Evolutionary conservation across 2,888 invertebrate genomes (phyloP).

Genomic region (Brenthis daphne): DNA sequence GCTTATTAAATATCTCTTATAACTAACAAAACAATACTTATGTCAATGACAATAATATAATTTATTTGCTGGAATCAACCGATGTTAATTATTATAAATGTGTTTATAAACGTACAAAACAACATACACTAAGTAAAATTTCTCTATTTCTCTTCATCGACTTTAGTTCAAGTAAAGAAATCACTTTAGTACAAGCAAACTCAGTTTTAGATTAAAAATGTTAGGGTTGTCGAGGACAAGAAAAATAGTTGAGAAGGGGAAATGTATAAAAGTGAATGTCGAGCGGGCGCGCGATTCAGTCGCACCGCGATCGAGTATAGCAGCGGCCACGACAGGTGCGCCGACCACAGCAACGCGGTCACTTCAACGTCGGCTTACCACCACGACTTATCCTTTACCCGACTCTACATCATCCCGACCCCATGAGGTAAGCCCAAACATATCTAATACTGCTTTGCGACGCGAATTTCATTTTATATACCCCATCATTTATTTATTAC

Average conservation of each 20-base stretch:
- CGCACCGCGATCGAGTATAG: conserved; percentile 58
- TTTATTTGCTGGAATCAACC: too few species aligned
- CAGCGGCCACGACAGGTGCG: conserved; percentile 42
- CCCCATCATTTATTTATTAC: conserved; percentile 19
- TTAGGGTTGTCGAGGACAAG: conserved; percentile 53
- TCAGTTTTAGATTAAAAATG: conserved; percentile 22
- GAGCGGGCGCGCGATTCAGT: conserved; percentile 69
- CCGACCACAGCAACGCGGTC: conserved; percentile 21
- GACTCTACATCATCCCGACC: conserved; percentile 27
- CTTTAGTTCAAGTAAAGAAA: too few species aligned
- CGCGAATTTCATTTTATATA: conserved; percentile 29
- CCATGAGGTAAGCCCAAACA: conserved; percentile 39
- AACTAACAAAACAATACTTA: too few species aligned
- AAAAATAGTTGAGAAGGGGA: conserved; percentile 64
- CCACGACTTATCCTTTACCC: conserved; percentile 20
- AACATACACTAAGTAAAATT: too few species aligned
- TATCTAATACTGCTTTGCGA: conserved; percentile 33
- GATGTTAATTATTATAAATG: too few species aligned
- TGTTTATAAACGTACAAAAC: too few species aligned
- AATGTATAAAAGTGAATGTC: conserved; percentile 72
- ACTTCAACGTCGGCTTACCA: conserved; percentile 18
- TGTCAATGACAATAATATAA: too few species aligned
- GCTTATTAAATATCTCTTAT: too few species aligned
- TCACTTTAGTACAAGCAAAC: not conserved
- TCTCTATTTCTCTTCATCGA: too few species aligned